Evolutionary conservation across 2,113 vertebrate species (phyloP).

Genomic region (Columba livia): DNA sequence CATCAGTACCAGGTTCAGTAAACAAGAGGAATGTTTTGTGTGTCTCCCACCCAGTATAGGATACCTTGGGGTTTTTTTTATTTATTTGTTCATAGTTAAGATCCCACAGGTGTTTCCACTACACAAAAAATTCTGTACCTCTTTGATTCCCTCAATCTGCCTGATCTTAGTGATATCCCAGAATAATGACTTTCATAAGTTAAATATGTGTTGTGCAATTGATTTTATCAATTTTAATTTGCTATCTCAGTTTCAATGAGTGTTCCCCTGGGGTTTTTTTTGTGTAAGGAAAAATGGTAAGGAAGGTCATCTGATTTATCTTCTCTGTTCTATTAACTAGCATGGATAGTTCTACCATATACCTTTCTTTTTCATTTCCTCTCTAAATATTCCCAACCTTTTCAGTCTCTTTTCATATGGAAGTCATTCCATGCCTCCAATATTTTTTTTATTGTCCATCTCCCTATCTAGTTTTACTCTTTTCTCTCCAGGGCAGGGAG

Average conservation of each 20-base stretch:
- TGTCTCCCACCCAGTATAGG: neutral
- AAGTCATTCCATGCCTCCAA: slow-evolving; percentile 52
- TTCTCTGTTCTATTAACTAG: slow-evolving; percentile 15
- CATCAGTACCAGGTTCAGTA: neutral
- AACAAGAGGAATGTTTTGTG: neutral
- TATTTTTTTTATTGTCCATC: slow-evolving; percentile 57
- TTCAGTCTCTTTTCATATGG: slow-evolving; percentile 49
- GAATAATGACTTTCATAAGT: neutral
- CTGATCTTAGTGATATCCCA: neutral
- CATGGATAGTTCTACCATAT: slow-evolving; percentile 31
- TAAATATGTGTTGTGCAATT: neutral
- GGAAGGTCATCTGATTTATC: slow-evolving; percentile 46
- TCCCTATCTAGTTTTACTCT: slow-evolving; percentile 41
- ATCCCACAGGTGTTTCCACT: neutral
- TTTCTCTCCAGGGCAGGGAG: slow-evolving; percentile 18
- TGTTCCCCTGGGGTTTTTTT: neutral
- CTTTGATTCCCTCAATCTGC: neutral
- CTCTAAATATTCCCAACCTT: slow-evolving; percentile 34
- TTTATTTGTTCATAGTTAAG: neutral
- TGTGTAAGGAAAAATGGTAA: neutral
- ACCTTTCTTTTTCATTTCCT: slow-evolving; percentile 58
- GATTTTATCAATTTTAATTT: slow-evolving; percentile 32
- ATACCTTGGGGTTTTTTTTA: neutral
- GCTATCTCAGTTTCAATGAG: neutral
- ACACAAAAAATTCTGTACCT: neutral